Base-by-base conservation (phyloP, 2,888 invertebrate species). In the Argynnis bischoffii region DNA sequence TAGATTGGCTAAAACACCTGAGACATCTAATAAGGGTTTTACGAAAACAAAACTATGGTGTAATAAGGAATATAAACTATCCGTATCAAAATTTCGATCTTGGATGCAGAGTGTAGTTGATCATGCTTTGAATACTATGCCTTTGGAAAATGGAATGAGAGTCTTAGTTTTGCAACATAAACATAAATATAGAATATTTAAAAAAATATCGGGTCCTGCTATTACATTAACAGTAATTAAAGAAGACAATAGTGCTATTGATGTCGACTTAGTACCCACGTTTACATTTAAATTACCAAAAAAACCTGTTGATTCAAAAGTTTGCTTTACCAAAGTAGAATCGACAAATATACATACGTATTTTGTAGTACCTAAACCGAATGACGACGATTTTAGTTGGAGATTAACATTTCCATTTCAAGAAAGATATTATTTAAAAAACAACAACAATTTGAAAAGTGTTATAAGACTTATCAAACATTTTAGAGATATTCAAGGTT, bases 81-180 rank as follows among this genome's bases (percentile, higher is more conserved):
- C 78, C 3, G 81, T 85, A 26, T 72, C 14, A 31, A 74, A 69
- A 48, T 83, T 86, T 68, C 78, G 82, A 65, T 81, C 85, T 0
- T 87, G 86, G 87, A 85, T 86, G 81, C 88, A 88, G 72, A 77
- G 82, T 63, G 85, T 86, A 5, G 80, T 87, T 5, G 86, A 87
- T 66, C 72, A 75, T 11, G 81, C 83, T 4, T 69, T 88, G 16
- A 79, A 76, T 64, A 78, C 77, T 63, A 74, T 88, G 5, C 81
- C 83, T 11, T 50, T 69, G n/a, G 69, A 76, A 69, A 71, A 82
- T 67, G 82, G 79, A 35, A 78, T 78, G 71, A 79, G 77, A 65
- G 69, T 82, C 53, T 66, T 87, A 14, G 70, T 69, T 66, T 74
- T 84, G 1, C 76, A 82, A 51, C 77, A 78, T 54, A 77, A 77